Evolutionary conservation across 2,888 invertebrate species (phyloP).

Genomic region (Hydraecia micacea): DNA sequence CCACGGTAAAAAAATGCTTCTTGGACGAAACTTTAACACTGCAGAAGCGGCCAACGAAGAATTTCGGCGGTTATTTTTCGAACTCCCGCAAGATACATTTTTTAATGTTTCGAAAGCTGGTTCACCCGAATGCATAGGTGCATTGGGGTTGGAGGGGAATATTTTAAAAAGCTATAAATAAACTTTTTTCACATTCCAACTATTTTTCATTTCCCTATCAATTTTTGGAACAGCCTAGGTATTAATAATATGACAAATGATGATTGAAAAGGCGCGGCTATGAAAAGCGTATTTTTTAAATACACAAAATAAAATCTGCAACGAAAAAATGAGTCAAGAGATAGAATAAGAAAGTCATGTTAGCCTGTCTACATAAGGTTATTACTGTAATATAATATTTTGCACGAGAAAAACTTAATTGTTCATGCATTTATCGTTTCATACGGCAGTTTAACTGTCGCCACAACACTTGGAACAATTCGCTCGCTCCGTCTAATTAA

Average conservation of each 20-base stretch:
- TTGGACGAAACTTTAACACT: too few species aligned
- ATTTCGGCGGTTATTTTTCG: too few species aligned
- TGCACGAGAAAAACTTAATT: constrained; percentile 22
- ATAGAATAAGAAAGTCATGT: not conserved
- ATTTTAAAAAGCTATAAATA: too few species aligned
- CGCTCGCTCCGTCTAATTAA: constrained; percentile 6
- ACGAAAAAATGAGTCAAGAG: not conserved
- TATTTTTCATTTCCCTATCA: too few species aligned
- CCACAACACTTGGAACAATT: constrained; percentile 36
- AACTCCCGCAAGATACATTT: too few species aligned
- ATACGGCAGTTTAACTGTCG: constrained; percentile 9
- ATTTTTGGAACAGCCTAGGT: too few species aligned
- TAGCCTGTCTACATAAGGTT: not conserved
- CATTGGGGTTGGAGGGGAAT: too few species aligned
- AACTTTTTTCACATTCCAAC: too few species aligned
- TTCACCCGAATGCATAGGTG: too few species aligned
- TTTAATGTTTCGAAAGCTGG: too few species aligned
- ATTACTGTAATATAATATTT: constrained; percentile 1
- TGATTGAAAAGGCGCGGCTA: not conserved
- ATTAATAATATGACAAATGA: not conserved
- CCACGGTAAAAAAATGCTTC: too few species aligned
- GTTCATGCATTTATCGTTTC: constrained; percentile 25
- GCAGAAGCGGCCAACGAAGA: too few species aligned
- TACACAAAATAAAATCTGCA: not conserved
- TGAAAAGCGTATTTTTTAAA: not conserved